Percentiles rank a stretch among this genome's conserved stretches.
These are phyloP conservation scores for Trachops cirrhosus DNA, from an alignment of 2,797 vertebrate genomes.

Conservation along the genomic window DNA sequence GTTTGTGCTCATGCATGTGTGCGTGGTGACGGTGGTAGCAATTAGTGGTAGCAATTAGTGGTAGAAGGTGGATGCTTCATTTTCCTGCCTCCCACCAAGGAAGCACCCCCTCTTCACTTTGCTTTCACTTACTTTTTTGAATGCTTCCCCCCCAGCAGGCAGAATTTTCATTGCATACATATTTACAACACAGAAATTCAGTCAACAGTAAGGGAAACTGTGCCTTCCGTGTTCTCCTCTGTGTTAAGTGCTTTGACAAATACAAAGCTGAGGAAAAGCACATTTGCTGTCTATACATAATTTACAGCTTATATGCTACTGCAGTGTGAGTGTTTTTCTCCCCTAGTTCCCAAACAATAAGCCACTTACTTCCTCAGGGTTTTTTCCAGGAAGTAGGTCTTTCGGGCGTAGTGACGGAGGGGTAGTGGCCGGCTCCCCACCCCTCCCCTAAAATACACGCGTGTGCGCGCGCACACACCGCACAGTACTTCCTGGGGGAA, in stretches of 20 bases:
- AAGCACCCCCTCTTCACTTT: neutral
- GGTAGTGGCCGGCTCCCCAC: neutral
- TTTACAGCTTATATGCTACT: neutral
- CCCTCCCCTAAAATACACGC: neutral
- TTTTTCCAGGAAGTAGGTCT: conserved; percentile 46
- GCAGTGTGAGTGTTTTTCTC: neutral
- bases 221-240: neutral
- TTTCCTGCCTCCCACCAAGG: neutral
- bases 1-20: neutral
- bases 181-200: neutral
- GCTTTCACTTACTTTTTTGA: neutral
- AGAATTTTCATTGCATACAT: neutral
- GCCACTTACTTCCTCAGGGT: conserved; percentile 25
- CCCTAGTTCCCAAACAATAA: conserved; percentile 26
- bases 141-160: neutral
- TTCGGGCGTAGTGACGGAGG: neutral
- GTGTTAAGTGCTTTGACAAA: neutral
- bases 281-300: neutral
- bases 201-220: neutral
- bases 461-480: neutral
- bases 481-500: conserved; percentile 70
- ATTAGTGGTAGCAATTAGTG: too few species aligned
- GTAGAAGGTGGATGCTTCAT: neutral
- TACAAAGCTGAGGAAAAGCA: neutral
- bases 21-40: neutral